Conservation (phyloP, 2,113 vertebrate species). For the Pteronura brasiliensis region DNA sequence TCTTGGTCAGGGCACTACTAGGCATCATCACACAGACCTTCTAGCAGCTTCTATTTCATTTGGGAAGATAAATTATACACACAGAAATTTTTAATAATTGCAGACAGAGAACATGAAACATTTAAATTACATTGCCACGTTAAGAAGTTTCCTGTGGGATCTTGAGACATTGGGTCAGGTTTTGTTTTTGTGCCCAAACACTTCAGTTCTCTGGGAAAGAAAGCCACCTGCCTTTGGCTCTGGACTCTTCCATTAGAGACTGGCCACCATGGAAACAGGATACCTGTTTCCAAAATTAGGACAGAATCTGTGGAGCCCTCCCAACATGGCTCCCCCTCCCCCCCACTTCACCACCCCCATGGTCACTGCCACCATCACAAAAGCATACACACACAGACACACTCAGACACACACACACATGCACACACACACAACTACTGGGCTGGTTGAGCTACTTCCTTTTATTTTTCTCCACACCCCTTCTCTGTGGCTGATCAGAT, state of each 20-base stretch:
- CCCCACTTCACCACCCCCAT: accelerated
- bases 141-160: not conserved
- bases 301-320: not conserved
- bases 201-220: not conserved
- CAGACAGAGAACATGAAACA: not conserved
- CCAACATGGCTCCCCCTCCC: accelerated
- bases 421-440: accelerated
- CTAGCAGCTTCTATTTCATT: not conserved
- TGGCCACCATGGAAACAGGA: conserved; percentile 19
- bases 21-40: accelerated
- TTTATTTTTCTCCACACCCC: not conserved
- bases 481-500: not conserved
- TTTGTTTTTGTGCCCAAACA: not conserved
- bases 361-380: not conserved
- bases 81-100: not conserved
- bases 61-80: not conserved
- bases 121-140: not conserved
- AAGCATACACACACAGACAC: not conserved
- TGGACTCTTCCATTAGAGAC: not conserved
- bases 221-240: not conserved
- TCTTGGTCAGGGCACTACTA: not conserved
- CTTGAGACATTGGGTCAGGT: not conserved
- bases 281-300: not conserved
- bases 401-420: accelerated
- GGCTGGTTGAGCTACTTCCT: not conserved